Evolutionary conservation across 92 coral and sea anemone genomes (phyloP).

Genomic region (Zoanthus gigantus): DNA sequence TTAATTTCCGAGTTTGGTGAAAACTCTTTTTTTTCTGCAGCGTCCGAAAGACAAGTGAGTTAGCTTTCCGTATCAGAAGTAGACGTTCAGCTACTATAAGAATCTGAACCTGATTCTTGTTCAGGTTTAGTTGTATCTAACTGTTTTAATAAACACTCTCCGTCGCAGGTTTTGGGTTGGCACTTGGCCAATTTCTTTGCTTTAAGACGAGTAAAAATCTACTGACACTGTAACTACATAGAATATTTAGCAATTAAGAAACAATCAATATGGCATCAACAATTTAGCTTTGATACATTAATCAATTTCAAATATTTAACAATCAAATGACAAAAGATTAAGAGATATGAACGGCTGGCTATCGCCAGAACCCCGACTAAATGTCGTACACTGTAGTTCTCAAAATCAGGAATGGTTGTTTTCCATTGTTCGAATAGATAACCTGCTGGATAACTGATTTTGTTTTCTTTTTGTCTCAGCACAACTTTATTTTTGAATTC

Average conservation of each 20-base stretch:
- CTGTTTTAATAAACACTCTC: neutral
- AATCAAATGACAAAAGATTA: neutral
- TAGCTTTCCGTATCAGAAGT: neutral
- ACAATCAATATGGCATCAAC: neutral
- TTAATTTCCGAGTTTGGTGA: neutral
- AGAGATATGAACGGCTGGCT: neutral
- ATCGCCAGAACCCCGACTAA: neutral
- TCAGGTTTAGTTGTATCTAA: neutral
- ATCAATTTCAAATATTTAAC: neutral
- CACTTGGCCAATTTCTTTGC: constrained; percentile 5
- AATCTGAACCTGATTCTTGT: neutral
- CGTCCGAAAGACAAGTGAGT: neutral
- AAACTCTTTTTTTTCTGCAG: neutral
- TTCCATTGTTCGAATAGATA: neutral
- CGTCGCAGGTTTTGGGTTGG: neutral
- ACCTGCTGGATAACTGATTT: neutral
- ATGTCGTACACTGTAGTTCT: neutral
- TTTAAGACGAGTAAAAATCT: neutral
- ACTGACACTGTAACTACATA: neutral
- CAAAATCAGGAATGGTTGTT: neutral
- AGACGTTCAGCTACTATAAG: neutral
- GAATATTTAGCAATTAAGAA: neutral
- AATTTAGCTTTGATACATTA: neutral
- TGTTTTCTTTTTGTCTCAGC: neutral
- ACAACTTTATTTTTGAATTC: neutral